These are phyloP conservation scores for Poeciliopsis turrubarensis DNA, from an alignment of 2,113 vertebrate species.

Conservation along the genomic window DNA sequence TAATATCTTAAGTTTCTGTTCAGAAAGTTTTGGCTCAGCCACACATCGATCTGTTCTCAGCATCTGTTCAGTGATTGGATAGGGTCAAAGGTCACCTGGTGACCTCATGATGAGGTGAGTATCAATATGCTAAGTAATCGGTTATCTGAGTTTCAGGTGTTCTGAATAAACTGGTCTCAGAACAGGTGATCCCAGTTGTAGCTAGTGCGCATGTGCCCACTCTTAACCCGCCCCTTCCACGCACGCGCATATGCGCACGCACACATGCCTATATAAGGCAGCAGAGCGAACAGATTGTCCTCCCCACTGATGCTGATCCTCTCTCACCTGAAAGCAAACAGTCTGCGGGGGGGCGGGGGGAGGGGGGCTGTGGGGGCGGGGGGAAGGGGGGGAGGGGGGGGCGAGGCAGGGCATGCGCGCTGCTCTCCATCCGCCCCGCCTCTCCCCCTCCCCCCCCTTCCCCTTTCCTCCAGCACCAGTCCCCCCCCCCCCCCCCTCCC, in stretches of 20 bases:
- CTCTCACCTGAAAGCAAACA: conserved; percentile 43
- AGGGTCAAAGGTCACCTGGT: too few species aligned
- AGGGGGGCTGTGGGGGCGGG: too few species aligned
- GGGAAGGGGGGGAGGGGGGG: not conserved
- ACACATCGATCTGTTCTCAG: too few species aligned
- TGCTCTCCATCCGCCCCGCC: conserved; percentile 54
- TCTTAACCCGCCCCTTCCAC: not conserved
- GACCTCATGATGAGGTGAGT: too few species aligned
- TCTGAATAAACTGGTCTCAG: not conserved
- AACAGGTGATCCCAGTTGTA: not conserved
- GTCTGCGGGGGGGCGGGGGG: conserved; percentile 12
- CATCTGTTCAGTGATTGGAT: too few species aligned
- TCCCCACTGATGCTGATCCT: not conserved
- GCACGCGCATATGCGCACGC: not conserved
- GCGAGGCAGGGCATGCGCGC: conserved; percentile 49
- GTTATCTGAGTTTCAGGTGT: too few species aligned
- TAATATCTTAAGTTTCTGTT: too few species aligned
- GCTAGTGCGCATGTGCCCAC: too few species aligned
- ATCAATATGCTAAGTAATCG: too few species aligned
- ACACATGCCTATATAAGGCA: not conserved
- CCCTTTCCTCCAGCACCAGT: conserved; percentile 73
- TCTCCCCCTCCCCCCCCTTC: conserved; percentile 43
- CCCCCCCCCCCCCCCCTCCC: conserved; percentile 37
- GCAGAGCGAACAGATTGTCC: conserved; percentile 34
- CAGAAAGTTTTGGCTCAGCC: too few species aligned